Percentiles rank a stretch among this genome's conserved stretches.
Conservation (phyloP, 2,888 invertebrate species). For the Amphipyra tragopoginis region DNA sequence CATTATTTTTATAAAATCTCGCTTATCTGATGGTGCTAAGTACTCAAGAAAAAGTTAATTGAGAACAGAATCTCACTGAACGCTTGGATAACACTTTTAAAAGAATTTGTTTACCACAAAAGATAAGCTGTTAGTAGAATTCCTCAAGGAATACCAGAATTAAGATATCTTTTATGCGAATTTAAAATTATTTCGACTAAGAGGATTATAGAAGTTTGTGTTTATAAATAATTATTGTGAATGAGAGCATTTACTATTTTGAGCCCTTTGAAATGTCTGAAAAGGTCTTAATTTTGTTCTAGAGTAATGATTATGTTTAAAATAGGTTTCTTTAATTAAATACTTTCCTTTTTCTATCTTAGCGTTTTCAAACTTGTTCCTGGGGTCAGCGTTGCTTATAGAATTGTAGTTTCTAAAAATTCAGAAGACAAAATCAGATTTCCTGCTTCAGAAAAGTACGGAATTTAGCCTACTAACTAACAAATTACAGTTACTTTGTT, state of each 20-base stretch:
- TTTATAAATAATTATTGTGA: neutral
- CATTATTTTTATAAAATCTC: conserved; percentile 36
- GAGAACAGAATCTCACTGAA: conserved; percentile 43
- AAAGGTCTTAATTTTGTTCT: too few relatives aligned
- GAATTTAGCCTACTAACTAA: too few relatives aligned
- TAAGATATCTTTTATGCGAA: conserved; percentile 17
- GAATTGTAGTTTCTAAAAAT: too few relatives aligned
- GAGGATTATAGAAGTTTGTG: conserved; percentile 1
- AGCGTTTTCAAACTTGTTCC: too few relatives aligned
- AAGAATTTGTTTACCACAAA: conserved; percentile 71
- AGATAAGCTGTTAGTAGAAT: conserved; percentile 60
- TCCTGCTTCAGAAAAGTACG: too few relatives aligned
- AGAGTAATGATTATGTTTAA: too few relatives aligned
- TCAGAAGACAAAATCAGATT: too few relatives aligned
- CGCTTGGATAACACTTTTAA: conserved; percentile 55
- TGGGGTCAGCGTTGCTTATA: too few relatives aligned
- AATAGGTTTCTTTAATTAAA: too few relatives aligned
- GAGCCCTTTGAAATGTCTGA: too few relatives aligned
- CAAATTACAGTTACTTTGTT: too few relatives aligned
- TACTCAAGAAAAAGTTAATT: conserved; percentile 54
- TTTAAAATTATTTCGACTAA: conserved; percentile 10
- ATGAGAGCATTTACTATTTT: neutral
- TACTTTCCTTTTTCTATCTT: too few relatives aligned
- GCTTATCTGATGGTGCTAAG: conserved; percentile 35
- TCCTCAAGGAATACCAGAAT: conserved; percentile 11